These are phyloP conservation scores for Trichosurus vulpecula DNA, from an alignment of 2,797 vertebrate genomes.

Conservation along the genomic window DNA sequence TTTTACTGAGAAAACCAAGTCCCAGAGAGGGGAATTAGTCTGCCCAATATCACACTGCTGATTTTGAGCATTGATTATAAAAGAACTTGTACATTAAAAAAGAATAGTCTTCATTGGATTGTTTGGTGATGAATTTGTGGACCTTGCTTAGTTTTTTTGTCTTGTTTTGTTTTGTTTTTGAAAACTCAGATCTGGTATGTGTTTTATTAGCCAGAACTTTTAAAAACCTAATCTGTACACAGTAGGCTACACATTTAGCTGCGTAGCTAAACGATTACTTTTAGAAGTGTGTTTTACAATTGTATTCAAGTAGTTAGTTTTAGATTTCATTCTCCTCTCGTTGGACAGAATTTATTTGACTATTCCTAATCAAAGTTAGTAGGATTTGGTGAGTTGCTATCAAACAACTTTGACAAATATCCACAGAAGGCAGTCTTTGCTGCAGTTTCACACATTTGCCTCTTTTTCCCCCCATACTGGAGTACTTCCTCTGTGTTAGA, in stretches of 20 bases:
- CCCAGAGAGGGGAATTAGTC: not conserved
- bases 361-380: not conserved
- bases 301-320: constrained; percentile 1
- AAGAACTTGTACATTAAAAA: not conserved
- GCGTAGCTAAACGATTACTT: not conserved
- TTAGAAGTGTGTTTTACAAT: constrained; percentile 28
- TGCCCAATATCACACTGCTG: not conserved
- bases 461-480: not conserved
- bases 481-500: not conserved
- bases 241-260: not conserved
- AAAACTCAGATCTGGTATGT: not conserved
- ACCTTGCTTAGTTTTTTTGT: not conserved
- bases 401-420: not conserved
- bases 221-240: constrained; percentile 8
- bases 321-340: not conserved
- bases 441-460: not conserved
- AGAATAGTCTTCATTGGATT: not conserved
- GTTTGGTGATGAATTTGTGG: not conserved
- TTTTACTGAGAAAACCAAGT: not conserved
- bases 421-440: not conserved
- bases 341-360: not conserved
- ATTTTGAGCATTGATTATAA: not conserved
- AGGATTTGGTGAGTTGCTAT: not conserved
- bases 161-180: constrained; percentile 2
- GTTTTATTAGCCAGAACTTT: constrained; percentile 27